These are phyloP conservation scores for Agrilus mali DNA, from an alignment of 2,888 invertebrate genomes.

Conservation along the genomic window DNA sequence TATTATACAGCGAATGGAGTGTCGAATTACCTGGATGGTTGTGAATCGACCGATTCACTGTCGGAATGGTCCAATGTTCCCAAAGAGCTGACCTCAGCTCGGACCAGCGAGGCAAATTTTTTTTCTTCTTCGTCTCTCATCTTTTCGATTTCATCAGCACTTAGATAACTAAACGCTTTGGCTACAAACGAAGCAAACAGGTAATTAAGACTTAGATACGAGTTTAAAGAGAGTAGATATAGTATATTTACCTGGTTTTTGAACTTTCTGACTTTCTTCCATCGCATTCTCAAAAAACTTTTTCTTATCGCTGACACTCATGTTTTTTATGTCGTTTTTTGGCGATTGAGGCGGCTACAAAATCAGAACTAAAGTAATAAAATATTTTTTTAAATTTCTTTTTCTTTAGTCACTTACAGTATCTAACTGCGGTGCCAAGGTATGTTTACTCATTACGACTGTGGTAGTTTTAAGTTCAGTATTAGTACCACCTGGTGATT, in stretches of 20 bases:
- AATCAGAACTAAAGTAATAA: neutral
- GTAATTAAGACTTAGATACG: neutral
- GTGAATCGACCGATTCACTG: slow-evolving; percentile 32
- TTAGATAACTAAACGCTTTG: slow-evolving; percentile 87
- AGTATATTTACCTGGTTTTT: slow-evolving; percentile 58
- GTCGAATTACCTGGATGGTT: slow-evolving; percentile 26
- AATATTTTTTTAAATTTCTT: neutral
- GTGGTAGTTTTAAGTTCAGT: slow-evolving; percentile 69
- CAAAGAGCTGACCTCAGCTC: slow-evolving; percentile 47
- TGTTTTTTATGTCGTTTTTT: slow-evolving; percentile 62
- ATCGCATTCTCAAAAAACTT: slow-evolving; percentile 93
- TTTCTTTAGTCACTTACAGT: slow-evolving; percentile 42
- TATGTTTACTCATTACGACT: slow-evolving; percentile 89
- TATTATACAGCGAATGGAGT: neutral
- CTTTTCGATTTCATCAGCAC: slow-evolving; percentile 86
- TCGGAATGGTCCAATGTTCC: slow-evolving; percentile 44
- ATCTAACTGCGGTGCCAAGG: slow-evolving; percentile 59
- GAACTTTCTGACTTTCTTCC: slow-evolving; percentile 80
- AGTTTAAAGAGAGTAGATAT: neutral
- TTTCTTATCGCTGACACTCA: slow-evolving; percentile 86
- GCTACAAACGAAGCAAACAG: slow-evolving; percentile 41
- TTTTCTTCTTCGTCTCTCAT: slow-evolving; percentile 87
- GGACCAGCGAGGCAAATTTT: slow-evolving; percentile 66
- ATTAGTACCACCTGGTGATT: slow-evolving; percentile 55
- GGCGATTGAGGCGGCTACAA: slow-evolving; percentile 47